Evolutionary conservation across 2,888 invertebrate species (phyloP).

Genomic region (Trissolcus brochymenae): DNA sequence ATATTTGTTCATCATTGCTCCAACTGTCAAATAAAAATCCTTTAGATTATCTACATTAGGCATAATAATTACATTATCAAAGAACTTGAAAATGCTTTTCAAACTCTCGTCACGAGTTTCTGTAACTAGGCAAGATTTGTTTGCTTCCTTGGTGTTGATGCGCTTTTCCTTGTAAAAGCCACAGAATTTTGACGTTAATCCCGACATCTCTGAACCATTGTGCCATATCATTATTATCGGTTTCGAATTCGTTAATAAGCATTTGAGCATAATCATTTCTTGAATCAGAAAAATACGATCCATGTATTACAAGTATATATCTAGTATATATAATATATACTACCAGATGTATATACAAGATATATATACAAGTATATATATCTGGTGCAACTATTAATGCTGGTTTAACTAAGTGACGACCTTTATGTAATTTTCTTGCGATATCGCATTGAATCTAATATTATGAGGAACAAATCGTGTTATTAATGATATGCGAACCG

Average conservation of each 20-base stretch:
- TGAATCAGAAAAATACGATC: conserved; percentile 3
- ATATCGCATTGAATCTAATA: no score
- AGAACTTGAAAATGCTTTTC: conserved; percentile 41
- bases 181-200: conserved; percentile 11
- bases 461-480: no score
- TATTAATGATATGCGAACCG: no score
- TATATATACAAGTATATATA: no score
- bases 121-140: no score
- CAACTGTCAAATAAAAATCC: conserved; percentile 32
- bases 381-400: no score
- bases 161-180: conserved; percentile 1
- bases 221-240: conserved; percentile 8
- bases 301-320: no score
- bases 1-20: conserved; percentile 48
- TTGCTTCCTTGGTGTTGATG: conserved; percentile 18
- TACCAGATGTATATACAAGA: no score
- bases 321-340: no score
- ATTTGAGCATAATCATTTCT: conserved; percentile 8
- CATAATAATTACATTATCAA: conserved; percentile 20
- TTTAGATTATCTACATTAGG: conserved; percentile 8
- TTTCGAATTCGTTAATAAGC: conserved; percentile 7
- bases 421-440: no score
- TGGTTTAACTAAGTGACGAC: no score
- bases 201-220: conserved; percentile 10
- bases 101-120: conserved; percentile 43